Evolutionary conservation across 2,797 vertebrate species (phyloP), one percentile per base, ranked within the genome.

Genomic region (Danio albolineatus): DNA sequence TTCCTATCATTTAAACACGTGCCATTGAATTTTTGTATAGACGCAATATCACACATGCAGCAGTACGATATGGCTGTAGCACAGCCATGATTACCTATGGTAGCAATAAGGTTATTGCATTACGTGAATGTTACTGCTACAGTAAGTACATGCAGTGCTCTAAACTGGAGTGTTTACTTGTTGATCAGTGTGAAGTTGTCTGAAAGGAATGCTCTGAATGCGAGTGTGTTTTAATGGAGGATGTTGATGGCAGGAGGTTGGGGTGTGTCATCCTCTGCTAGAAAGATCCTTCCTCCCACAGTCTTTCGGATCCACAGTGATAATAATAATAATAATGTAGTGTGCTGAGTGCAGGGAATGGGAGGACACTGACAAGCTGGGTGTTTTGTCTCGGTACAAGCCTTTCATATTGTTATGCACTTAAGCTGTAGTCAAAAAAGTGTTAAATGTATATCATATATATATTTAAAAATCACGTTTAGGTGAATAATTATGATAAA

Each of bases 261-360:
- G 73, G 69, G 60, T 43, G 75, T 78, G 21, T 60, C 54, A 78
- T 69, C 70, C 61, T 77, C 43, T 78, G 36, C n/a, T 41, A 43
- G n/a, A 73, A 16, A 46, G 44, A 41, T 72, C 5, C 56, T 48
- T 62, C 41, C 73, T 19, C 57, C 41, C 51, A 65, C 49, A 65
- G 54, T 54, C 51, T 17, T 1, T 76, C 4, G 44, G 56, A 36
- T 14, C 8, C 19, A 16, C 4, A 62, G 51, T 28, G 53, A 56
- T 17, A 64, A 36, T 65, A 76, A 76, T 65, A 76, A 76, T 44
- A 54, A 44, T 65, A 54, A 54, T 44, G 41, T 6, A 43, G 38
- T 17, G 16, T 6, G 6, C 56, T 53, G 28, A 28, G 19, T 69
- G 67, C 38, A 43, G 36, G 51, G n/a, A 12, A 62, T 1, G 48